Evolutionary conservation across 2,797 vertebrate species (phyloP), one percentile per base, ranked within the genome.

Genomic region (Hylomyscus alleni): DNA sequence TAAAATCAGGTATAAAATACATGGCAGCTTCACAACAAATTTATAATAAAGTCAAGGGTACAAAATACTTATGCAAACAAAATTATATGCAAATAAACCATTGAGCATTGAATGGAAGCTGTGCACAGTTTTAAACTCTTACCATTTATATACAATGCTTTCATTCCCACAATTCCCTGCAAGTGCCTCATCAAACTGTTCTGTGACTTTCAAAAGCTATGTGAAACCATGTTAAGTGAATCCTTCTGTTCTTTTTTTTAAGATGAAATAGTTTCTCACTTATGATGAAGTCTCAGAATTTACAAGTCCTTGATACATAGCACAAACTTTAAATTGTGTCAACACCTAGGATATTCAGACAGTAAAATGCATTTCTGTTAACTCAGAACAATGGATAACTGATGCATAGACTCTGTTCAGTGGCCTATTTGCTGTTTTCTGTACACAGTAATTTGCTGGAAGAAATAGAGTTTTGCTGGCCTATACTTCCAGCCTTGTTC

Each of bases 401-500:
- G 91, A 89, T 81, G 76, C 85, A 95, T 92, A 40, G 89, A 87
- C 76, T 90, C 84, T 86, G 65, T 94, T 96, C 95, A 96, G 92
- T 75, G 72, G 93, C 88, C 89, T 96, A 85, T 96, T 97, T 97
- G 85, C 92, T 95, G 77, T 94, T 93, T 93, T 97, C 69, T 96
- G 89, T 84, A 67, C 97, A 95, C 78, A 89, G 95, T 97, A 98
- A 98, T 98, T 98, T 98, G 95, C 98, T 98, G 97, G 96, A 98
- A 97, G 91, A 98, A 98, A 98, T 98, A 98, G 97, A 85, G 97
- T 92, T 98, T 98, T 97, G 85, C 97, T 96, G 95, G 97, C 77
- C 96, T 97, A 85, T 98, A 52, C 85, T 97, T 98, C 97, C 97
- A 95, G 92, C 78, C 98, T 88, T 98, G 78, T 95, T 97, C 97